Conservation (phyloP, 2,888 invertebrate genomes). For the Lasioglossum lativentre region DNA sequence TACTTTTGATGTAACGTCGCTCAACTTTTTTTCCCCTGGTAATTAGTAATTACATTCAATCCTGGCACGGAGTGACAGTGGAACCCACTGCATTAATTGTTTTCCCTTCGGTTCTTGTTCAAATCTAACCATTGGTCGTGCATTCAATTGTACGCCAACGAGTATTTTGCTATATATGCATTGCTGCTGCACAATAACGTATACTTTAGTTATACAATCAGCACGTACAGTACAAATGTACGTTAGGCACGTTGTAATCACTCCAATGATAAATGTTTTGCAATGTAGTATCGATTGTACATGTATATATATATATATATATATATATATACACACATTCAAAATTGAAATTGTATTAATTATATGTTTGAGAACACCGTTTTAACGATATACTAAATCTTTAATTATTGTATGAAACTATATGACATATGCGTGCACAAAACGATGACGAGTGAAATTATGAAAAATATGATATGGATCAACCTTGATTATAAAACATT, state of each 20-base stretch:
- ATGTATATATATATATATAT: not conserved
- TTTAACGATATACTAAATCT: not conserved
- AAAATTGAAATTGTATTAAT: not conserved
- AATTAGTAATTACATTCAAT: constrained; percentile 14
- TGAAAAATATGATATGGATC: not conserved
- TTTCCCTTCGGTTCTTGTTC: not conserved
- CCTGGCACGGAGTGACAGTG: not conserved
- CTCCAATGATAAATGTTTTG: constrained; percentile 35
- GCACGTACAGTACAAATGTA: constrained; percentile 21
- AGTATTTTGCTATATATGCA: not conserved
- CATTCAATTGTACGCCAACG: constrained; percentile 2
- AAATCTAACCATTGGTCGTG: not conserved
- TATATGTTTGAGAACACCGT: not conserved
- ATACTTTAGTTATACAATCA: constrained; percentile 30
- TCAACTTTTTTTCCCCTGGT: constrained; percentile 16
- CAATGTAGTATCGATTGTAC: not conserved
- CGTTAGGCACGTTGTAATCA: constrained; percentile 26
- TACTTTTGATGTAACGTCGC: constrained; percentile 3
- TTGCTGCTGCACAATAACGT: not conserved
- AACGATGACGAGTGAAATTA: not conserved
- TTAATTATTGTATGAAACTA: not conserved
- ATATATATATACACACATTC: too few species aligned
- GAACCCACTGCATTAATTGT: constrained; percentile 12
- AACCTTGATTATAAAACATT: not conserved
- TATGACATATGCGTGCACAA: not conserved